Conservation (phyloP, 1,140 invertebrate species). For the Coelopa frigida region DNA sequence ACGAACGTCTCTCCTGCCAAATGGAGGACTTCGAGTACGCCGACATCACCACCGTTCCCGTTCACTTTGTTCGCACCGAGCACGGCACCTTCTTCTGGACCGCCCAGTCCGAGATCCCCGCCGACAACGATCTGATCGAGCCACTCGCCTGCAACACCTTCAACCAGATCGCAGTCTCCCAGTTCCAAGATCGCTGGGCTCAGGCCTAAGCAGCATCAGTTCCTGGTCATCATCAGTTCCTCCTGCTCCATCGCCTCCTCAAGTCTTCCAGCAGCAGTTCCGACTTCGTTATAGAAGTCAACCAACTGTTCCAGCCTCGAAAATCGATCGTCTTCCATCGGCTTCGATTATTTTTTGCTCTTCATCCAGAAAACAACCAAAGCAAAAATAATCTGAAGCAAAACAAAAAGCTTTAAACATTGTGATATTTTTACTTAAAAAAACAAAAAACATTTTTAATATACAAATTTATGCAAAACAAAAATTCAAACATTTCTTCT, state of each 20-base stretch:
- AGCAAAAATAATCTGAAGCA: conserved; percentile 5
- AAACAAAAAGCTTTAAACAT: conserved; percentile 36
- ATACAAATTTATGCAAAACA: conserved; percentile 21
- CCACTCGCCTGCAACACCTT: conserved; percentile 40
- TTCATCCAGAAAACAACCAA: not conserved
- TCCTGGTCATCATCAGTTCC: not conserved
- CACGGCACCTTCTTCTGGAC: conserved; percentile 53
- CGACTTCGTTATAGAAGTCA: conserved; percentile 5
- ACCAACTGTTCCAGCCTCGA: too few relatives aligned
- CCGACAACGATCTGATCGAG: conserved; percentile 45
- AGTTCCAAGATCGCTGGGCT: conserved; percentile 47
- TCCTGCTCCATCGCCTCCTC: not conserved
- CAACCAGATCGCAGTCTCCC: conserved; percentile 42
- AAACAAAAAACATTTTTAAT: conserved; percentile 12
- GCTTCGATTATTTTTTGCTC: conserved; percentile 4
- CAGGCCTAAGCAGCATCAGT: conserved; percentile 34
- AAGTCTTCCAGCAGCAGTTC: conserved; percentile 5
- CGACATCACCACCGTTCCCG: conserved; percentile 48
- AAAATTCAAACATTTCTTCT: conserved; percentile 19
- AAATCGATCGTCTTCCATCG: conserved; percentile 4
- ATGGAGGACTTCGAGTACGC: conserved; percentile 38
- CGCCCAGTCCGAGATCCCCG: conserved; percentile 44
- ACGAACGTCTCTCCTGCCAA: conserved; percentile 37
- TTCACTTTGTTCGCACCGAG: conserved; percentile 50
- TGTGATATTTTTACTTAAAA: conserved; percentile 36